Evolutionary conservation across 92 coral and sea anemone genomes (phyloP).

Genomic region (Bergia sp.): DNA sequence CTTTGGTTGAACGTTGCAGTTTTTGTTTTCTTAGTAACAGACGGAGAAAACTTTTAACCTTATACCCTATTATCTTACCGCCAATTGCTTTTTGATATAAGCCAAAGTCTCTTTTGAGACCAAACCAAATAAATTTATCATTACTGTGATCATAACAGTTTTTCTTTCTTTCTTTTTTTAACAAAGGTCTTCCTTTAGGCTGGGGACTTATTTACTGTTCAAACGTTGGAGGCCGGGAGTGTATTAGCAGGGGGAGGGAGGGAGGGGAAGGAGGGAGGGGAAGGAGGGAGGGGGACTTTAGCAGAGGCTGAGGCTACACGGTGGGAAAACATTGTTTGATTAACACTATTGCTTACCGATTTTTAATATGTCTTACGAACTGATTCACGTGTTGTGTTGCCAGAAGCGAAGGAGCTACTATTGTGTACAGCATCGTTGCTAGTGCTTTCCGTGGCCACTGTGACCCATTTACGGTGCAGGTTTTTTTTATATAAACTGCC

Average conservation of each 20-base stretch:
- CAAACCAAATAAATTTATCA: neutral
- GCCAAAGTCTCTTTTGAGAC: too few species aligned
- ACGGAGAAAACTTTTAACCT: too few species aligned
- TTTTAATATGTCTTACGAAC: neutral
- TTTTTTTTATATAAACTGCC: neutral
- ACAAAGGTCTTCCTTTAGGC: neutral
- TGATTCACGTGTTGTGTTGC: neutral
- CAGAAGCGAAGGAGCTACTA: neutral
- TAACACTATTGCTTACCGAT: neutral
- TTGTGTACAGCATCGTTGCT: neutral
- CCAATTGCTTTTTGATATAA: too few species aligned
- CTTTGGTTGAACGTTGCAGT: too few species aligned
- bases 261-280: neutral
- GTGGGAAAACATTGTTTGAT: neutral
- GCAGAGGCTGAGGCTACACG: neutral
- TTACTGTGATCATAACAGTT: neutral
- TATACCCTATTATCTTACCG: too few species aligned
- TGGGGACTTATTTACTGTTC: neutral
- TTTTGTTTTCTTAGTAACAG: too few species aligned
- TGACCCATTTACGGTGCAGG: neutral
- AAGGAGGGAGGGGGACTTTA: neutral
- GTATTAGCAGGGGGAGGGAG: neutral
- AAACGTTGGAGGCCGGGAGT: neutral
- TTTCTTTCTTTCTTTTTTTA: too few species aligned
- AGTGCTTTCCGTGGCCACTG: neutral